Base-by-base conservation (phyloP, 2,113 vertebrate genomes). In the Cololabis saira region DNA sequence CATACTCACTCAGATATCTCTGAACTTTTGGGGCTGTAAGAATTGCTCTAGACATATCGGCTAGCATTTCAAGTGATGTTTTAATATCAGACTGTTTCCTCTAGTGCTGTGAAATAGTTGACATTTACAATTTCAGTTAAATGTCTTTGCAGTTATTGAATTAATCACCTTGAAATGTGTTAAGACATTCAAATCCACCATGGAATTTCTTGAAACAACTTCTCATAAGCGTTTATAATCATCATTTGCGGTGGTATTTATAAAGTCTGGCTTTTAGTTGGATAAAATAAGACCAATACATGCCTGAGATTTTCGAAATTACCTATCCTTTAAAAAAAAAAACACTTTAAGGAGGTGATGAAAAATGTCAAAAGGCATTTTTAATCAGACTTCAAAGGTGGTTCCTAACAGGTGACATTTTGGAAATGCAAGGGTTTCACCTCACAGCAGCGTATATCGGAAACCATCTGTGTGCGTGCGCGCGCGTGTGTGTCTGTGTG, bases 351-450 rank as follows among this genome's bases (percentile, higher is more conserved):
- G 30, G 12, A 62, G 17, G 19, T 5, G 2, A 40, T 61, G 17
- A 61, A 47, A 3, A 71, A 78, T 67, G 56, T 67, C 48, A 60
- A 60, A 63, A 60, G 16, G n/a, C 3, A 18, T 61, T 53, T 81
- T 61, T 69, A 67, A 60, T 68, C 37, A 61, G 59, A 18, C 24
- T 19, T 45, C 61, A 62, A 69, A 50, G 12, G 47, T 44, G 58
- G 62, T 47, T 3, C 10, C 66, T 69, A 37, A 50, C 37, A 61
- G 47, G 37, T 80, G 61, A 33, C 65, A 45, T 62, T 81, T 74
- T 30, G 44, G 47, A 63, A 30, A 65, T 67, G 19, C 48, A 12
- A 24, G 5, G 15, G 58, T 60, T 61, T 68, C 18, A 67, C n/a
- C 53, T 45, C 16, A 44, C 48, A 61, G 43, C 18, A 45, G 41